Evolutionary conservation across 2,113 vertebrate species (phyloP).

Genomic region (Nematolebias whitei): DNA sequence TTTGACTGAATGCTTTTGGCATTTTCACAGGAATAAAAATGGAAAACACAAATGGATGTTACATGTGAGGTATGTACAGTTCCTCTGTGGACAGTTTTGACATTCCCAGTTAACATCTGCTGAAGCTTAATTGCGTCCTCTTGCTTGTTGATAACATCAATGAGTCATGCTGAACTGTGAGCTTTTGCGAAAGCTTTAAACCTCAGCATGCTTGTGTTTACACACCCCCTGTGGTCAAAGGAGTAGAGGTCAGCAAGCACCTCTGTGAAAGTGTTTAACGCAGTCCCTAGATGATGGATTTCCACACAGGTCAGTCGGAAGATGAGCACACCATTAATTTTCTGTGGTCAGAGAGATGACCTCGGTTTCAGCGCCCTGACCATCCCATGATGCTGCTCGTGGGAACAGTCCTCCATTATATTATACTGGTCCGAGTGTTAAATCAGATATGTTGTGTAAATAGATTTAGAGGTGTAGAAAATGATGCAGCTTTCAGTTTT

Average conservation of each 20-base stretch:
- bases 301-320: slow-evolving; percentile 68
- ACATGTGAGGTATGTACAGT: slow-evolving; percentile 22
- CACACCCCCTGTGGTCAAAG: slow-evolving; percentile 32
- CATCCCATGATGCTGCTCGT: slow-evolving; percentile 21
- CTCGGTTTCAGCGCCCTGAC: slow-evolving; percentile 34
- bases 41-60: slow-evolving; percentile 49
- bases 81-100: slow-evolving; percentile 16
- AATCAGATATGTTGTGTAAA: slow-evolving; percentile 11
- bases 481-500: neutral
- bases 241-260: slow-evolving; percentile 67
- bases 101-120: slow-evolving; percentile 19
- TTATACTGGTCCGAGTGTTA: neutral
- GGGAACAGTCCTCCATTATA: slow-evolving; percentile 31
- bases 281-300: slow-evolving; percentile 59
- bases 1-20: slow-evolving; percentile 40
- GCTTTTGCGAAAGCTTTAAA: slow-evolving; percentile 29
- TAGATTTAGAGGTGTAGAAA: neutral
- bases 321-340: slow-evolving; percentile 72
- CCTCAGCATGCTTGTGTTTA: slow-evolving; percentile 47
- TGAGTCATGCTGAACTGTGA: slow-evolving; percentile 40
- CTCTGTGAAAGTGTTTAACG: slow-evolving; percentile 73
- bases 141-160: slow-evolving; percentile 21
- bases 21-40: slow-evolving; percentile 34
- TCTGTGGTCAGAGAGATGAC: slow-evolving; percentile 69
- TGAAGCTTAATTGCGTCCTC: slow-evolving; percentile 9